A percentile compares a stretch with the other conserved stretches of the same genome.
Evolutionary conservation across 2,113 vertebrate genomes (phyloP).

Genomic region (Colistium nudipinnis): DNA sequence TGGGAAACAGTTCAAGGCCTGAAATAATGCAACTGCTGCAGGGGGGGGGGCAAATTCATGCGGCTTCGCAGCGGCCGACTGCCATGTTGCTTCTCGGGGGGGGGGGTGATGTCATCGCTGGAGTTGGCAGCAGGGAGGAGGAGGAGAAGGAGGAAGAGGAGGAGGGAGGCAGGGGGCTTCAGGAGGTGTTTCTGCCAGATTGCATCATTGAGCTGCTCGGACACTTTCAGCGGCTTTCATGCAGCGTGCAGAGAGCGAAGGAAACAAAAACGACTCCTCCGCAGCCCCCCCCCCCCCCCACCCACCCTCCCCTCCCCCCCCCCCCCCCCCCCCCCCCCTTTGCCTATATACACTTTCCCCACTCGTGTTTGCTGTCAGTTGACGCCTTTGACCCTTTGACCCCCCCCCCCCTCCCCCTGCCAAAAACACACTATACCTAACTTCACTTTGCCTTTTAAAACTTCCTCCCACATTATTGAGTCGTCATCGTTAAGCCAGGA

Average conservation of each 20-base stretch:
- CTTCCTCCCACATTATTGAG: neutral
- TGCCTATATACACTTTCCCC: neutral
- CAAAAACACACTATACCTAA: neutral
- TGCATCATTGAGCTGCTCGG: slow-evolving; percentile 71
- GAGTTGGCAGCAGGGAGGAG: slow-evolving; percentile 9
- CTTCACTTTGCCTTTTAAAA: neutral
- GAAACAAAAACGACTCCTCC: rapidly evolving
- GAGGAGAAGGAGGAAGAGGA: neutral
- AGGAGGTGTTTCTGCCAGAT: slow-evolving; percentile 51
- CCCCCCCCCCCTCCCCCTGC: too few relatives aligned
- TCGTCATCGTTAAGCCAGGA: slow-evolving; percentile 13
- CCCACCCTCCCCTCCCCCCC: neutral
- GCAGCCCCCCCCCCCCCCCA: slow-evolving; percentile 21
- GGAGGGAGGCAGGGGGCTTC: neutral
- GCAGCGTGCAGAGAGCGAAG: slow-evolving; percentile 2
- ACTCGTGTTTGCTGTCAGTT: too few relatives aligned
- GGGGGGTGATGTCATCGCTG: slow-evolving; percentile 72
- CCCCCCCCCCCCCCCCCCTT: neutral
- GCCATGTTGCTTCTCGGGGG: slow-evolving; percentile 49
- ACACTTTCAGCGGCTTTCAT: slow-evolving; percentile 38
- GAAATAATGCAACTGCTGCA: slow-evolving; percentile 24
- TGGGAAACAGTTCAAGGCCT: slow-evolving; percentile 22
- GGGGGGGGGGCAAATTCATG: slow-evolving; percentile 76
- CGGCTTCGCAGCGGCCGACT: neutral
- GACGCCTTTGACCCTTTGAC: neutral